Base-by-base conservation (phyloP, 2,113 vertebrate genomes). In the Abramis brama region DNA sequence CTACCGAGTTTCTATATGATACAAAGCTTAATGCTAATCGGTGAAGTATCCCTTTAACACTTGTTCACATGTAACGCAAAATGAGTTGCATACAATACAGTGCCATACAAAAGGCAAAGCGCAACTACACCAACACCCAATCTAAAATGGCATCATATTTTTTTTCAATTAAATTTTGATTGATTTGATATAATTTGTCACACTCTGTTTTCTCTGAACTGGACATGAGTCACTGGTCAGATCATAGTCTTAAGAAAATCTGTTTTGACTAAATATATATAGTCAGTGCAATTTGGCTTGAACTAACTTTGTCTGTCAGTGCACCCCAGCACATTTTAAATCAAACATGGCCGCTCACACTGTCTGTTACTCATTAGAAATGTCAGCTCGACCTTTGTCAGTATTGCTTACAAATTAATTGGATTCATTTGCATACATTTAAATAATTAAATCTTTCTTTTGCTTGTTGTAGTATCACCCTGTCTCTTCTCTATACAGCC, bases 311-410 rank as follows among this genome's bases (percentile, higher is more conserved):
- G 30, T 33, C 30, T 68, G 70, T 10, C 66, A 45, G 39, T n/a
- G 43, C 39, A 74, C 45, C 23, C 23, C 3, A 6, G 43, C 33
- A 25, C 55, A 62, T 59, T 79, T 79, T 21, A 6, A n/a, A 43
- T 43, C 57, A 33, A 79, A 62, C 23, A 78, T 78, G 27, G 27
- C 30, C 2, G 19, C 30, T 23, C 43, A 66, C 39, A 33, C 36
- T 59, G 43, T 66, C 19, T 62, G 23, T 77, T 62, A 27, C 55
- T 74, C 88, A 59, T 85, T 88, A 87, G 82, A 86, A 78, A 77
- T 30, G 74, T 57, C 89, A 77, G 84, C 88, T 91, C 89, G 80
- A 89, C 87, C 89, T 91, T 86, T 90, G 89, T 92, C 70, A 83
- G 85, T 89, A 43, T 43, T 79, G 77, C 77, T 60, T 36, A 79